A percentile compares a stretch with the other conserved stretches of the same genome.
Conservation (phyloP, 1,140 invertebrate species). For the Zaprionus vittiger region DNA sequence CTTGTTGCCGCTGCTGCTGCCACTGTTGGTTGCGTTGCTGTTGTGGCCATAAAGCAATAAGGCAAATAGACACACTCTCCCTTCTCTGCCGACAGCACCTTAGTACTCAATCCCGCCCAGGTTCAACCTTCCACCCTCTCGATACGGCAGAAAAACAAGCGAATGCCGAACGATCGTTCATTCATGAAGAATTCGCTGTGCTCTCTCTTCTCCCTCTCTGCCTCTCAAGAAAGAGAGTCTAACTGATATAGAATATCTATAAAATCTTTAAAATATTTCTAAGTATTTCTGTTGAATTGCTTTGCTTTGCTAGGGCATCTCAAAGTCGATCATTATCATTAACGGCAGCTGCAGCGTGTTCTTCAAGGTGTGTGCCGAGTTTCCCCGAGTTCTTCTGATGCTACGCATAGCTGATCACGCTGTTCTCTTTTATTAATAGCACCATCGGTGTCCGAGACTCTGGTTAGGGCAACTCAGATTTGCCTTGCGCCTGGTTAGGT, state of each 20-base stretch:
- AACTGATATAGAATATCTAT: not conserved
- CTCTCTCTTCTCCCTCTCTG: slow-evolving; percentile 11
- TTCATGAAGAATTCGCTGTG: slow-evolving; percentile 53
- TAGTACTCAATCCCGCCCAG: slow-evolving; percentile 21
- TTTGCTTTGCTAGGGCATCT: slow-evolving; percentile 10
- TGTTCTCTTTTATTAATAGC: slow-evolving; percentile 62
- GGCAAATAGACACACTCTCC: not conserved
- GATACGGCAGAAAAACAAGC: slow-evolving; percentile 29
- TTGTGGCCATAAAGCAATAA: slow-evolving; percentile 59
- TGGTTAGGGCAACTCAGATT: slow-evolving; percentile 68
- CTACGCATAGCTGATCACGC: slow-evolving; percentile 56
- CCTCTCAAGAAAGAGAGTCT: not conserved
- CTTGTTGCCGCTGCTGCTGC: slow-evolving; percentile 76
- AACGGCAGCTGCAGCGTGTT: slow-evolving; percentile 32
- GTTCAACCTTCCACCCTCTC: not conserved
- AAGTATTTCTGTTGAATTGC: not conserved
- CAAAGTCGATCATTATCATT: slow-evolving; percentile 3
- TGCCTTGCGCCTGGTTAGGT: slow-evolving; percentile 43
- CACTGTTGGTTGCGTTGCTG: slow-evolving; percentile 52
- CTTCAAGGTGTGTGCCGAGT: slow-evolving; percentile 53
- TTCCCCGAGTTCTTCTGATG: slow-evolving; percentile 43
- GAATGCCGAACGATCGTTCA: slow-evolving; percentile 48
- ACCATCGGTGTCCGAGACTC: slow-evolving; percentile 43
- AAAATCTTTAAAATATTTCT: not conserved
- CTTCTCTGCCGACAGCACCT: not conserved